Conservation (phyloP, 2,888 invertebrate species). For the Agrochola litura region DNA sequence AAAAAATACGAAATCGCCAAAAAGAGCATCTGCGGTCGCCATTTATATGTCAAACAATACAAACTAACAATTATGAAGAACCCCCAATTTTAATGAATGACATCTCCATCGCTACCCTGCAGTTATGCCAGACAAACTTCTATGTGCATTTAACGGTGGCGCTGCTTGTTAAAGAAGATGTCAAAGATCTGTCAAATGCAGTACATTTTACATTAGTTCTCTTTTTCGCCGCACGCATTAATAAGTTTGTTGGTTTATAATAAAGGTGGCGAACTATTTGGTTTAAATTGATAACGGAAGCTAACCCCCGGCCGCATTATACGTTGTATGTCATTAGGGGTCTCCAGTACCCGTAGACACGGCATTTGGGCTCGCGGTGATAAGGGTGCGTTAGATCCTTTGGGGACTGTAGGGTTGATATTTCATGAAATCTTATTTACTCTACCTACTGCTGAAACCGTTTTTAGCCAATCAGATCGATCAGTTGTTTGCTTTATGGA, state of each 20-base stretch:
- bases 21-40: slow-evolving; percentile 48
- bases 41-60: slow-evolving; percentile 46
- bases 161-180: slow-evolving; percentile 15
- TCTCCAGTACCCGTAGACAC: slow-evolving; percentile 75
- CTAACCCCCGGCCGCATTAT: slow-evolving; percentile 73
- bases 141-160: neutral
- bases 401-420: neutral
- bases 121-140: slow-evolving; percentile 62
- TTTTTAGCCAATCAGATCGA: too few relatives aligned
- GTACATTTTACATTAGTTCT: slow-evolving; percentile 22
- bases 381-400: slow-evolving; percentile 55
- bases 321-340: slow-evolving; percentile 76
- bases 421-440: neutral
- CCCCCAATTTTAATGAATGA: slow-evolving; percentile 70
- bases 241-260: slow-evolving; percentile 1
- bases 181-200: neutral
- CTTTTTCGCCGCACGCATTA: slow-evolving; percentile 4
- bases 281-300: slow-evolving; percentile 80
- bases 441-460: neutral
- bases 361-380: slow-evolving; percentile 55
- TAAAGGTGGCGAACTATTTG: slow-evolving; percentile 78
- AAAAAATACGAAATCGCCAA: slow-evolving; percentile 45
- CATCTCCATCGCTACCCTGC: slow-evolving; percentile 75
- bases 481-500: too few relatives aligned
- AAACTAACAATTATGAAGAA: slow-evolving; percentile 58